Conservation (phyloP, 2,888 invertebrate species). For the Xylocampa areola region DNA sequence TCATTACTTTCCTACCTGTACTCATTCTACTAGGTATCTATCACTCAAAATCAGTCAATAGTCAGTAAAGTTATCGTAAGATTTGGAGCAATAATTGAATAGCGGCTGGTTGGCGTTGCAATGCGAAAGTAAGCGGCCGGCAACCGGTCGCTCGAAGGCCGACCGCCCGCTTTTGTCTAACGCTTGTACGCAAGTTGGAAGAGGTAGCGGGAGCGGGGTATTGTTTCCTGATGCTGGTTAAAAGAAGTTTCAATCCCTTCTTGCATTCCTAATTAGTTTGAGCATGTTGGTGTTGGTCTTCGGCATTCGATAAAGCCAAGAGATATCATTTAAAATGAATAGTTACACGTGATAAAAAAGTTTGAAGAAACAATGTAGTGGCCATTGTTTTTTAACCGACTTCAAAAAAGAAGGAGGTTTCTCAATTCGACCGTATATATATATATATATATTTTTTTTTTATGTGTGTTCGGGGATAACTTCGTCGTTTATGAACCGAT, state of each 20-base stretch:
- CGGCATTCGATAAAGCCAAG: too few relatives aligned
- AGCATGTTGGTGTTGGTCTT: too few relatives aligned
- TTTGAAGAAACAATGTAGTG: too few relatives aligned
- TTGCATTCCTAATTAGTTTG: too few relatives aligned
- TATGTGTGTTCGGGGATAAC: too few relatives aligned
- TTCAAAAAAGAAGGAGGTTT: too few relatives aligned
- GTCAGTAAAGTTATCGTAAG: constrained; percentile 32
- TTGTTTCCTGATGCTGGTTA: background rate
- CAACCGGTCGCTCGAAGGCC: constrained; percentile 87
- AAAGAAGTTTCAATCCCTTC: background rate
- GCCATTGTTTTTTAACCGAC: too few relatives aligned
- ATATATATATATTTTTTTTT: too few relatives aligned
- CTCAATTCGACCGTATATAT: too few relatives aligned
- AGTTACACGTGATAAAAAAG: too few relatives aligned
- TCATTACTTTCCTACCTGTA: constrained; percentile 22
- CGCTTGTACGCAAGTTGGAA: constrained; percentile 58
- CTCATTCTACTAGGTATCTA: constrained; percentile 13
- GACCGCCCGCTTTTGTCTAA: constrained; percentile 85
- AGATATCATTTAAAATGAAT: too few relatives aligned
- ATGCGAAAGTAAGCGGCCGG: constrained; percentile 85
- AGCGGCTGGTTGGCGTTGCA: constrained; percentile 72
- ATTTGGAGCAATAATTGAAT: constrained; percentile 66
- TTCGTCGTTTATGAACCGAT: too few relatives aligned
- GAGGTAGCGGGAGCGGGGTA: constrained; percentile 44
- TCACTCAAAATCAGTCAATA: constrained; percentile 28